These are phyloP conservation scores for Corydoras maculifer DNA, from an alignment of 2,113 vertebrate species.

Conservation along the genomic window DNA sequence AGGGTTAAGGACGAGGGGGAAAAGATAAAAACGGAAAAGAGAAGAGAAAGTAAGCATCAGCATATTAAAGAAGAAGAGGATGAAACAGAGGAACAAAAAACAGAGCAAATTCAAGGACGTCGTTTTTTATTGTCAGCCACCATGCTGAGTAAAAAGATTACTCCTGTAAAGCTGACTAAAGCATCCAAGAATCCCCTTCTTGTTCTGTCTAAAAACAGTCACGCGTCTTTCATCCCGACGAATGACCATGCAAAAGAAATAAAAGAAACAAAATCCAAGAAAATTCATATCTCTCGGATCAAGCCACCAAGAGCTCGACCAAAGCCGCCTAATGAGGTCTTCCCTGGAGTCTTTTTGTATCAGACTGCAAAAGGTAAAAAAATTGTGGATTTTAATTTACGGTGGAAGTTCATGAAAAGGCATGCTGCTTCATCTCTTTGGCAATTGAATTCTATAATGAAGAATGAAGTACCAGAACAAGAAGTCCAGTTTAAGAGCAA, in stretches of 20 bases:
- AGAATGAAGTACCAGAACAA: too few relatives aligned
- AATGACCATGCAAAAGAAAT: too few relatives aligned
- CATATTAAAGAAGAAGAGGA: not conserved
- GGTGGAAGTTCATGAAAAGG: constrained; percentile 30
- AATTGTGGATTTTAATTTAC: constrained; percentile 65
- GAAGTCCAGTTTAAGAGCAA: too few relatives aligned
- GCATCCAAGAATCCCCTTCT: constrained; percentile 47
- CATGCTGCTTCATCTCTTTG: constrained; percentile 27
- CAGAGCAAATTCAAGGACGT: not conserved
- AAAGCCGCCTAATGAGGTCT: constrained; percentile 61
- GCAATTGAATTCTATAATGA: too few relatives aligned
- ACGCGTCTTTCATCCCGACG: too few relatives aligned
- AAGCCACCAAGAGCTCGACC: constrained; percentile 51
- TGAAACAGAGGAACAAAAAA: not conserved
- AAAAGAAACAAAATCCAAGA: too few relatives aligned
- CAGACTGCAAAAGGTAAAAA: constrained; percentile 65
- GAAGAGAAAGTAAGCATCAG: not conserved
- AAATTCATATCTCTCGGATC: too few relatives aligned
- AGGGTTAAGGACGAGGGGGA: too few relatives aligned
- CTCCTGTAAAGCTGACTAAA: constrained; percentile 35
- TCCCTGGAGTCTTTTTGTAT: constrained; percentile 77
- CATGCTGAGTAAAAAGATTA: constrained; percentile 20
- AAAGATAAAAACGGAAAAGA: too few relatives aligned
- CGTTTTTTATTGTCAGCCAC: constrained; percentile 33
- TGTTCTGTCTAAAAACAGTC: too few relatives aligned